phyloP scores from a whole-genome alignment of 2,797 vertebrate species.

The Peromyscus eremicus region DNA sequence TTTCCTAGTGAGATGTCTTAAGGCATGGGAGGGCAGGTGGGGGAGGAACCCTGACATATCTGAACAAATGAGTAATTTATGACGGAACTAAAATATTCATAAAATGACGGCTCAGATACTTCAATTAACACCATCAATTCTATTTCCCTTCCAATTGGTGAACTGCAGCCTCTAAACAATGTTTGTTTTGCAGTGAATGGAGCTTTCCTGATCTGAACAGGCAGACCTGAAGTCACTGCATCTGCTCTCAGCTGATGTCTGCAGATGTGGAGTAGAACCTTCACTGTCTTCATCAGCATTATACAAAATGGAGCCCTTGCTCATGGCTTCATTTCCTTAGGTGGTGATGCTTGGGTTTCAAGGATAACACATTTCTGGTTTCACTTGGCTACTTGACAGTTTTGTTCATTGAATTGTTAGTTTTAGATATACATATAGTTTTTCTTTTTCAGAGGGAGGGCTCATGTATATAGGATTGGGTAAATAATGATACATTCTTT shows the following conservation, averaged over 20 bases:
- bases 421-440: not conserved
- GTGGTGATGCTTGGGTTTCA: not conserved
- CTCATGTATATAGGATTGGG: not conserved
- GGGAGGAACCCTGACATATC: constrained; percentile 62
- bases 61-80: constrained; percentile 76
- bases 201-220: constrained; percentile 43
- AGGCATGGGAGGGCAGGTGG: constrained; percentile 45
- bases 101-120: constrained; percentile 78
- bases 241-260: not conserved
- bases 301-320: not conserved
- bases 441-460: not conserved
- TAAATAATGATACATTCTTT: not conserved
- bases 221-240: not conserved
- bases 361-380: not conserved
- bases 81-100: constrained; percentile 80
- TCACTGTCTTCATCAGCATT: not conserved
- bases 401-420: constrained; percentile 13
- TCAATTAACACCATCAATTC: constrained; percentile 76
- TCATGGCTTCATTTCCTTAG: constrained; percentile 1
- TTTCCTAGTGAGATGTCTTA: constrained; percentile 78
- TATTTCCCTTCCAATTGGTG: constrained; percentile 68
- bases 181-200: constrained; percentile 56
- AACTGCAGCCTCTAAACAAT: constrained; percentile 48
- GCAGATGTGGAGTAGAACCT: not conserved
- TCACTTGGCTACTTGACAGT: constrained; percentile 3